Conservation (phyloP, 2,797 vertebrate genomes). For the Enteromius unitaeniatus region DNA sequence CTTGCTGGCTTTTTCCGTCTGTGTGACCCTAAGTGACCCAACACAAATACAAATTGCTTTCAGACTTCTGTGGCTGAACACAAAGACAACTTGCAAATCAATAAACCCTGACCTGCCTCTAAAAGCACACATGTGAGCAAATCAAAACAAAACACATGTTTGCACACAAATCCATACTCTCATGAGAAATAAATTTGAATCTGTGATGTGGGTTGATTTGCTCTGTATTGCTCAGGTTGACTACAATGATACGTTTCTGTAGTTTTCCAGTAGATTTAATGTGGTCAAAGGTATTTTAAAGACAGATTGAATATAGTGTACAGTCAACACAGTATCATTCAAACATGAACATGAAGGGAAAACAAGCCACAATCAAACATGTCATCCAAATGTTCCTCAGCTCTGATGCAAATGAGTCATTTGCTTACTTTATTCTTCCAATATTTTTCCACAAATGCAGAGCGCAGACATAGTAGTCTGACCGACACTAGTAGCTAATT, state of each 20-base stretch:
- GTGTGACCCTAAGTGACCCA: conserved; percentile 19
- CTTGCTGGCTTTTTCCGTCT: not conserved
- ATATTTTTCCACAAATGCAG: conserved; percentile 4
- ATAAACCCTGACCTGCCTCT: conserved; percentile 35
- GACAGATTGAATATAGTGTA: conserved; percentile 12
- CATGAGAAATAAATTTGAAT: conserved; percentile 52
- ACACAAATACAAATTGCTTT: conserved; percentile 38
- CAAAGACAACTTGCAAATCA: conserved; percentile 36
- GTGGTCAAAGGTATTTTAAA: conserved; percentile 50
- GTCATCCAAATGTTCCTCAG: conserved; percentile 34
- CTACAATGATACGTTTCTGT: conserved; percentile 25
- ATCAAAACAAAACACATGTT: conserved; percentile 31
- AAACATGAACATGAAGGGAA: conserved; percentile 27
- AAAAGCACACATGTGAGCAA: not conserved
- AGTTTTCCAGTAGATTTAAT: conserved; percentile 26
- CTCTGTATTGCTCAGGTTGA: conserved; percentile 61
- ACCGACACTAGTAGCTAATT: not conserved
- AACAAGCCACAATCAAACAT: conserved; percentile 37
- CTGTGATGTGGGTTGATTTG: conserved; percentile 63
- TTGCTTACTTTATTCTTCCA: conserved; percentile 30
- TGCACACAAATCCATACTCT: conserved; percentile 24
- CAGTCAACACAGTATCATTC: conserved; percentile 10
- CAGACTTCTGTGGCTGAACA: conserved; percentile 18
- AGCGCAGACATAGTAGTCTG: not conserved
- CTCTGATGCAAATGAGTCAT: conserved; percentile 45